Base-by-base conservation (phyloP, 2,797 vertebrate species). In the Poeciliopsis gracilis region DNA sequence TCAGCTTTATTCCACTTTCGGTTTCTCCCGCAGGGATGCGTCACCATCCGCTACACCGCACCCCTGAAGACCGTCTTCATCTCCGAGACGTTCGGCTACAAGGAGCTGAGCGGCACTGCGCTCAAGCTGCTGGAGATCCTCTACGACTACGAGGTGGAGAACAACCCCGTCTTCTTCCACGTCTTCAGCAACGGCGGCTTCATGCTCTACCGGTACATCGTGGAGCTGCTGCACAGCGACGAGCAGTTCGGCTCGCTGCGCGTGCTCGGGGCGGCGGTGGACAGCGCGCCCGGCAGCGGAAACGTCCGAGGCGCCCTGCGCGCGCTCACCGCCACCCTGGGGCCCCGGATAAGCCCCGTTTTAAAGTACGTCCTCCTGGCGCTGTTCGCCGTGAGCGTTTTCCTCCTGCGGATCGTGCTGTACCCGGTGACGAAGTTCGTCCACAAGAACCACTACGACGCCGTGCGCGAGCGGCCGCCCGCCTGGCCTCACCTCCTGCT, bases 171-270 rank as follows among this genome's bases (percentile, higher is more conserved):
- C 76, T 93, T 99, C 83, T 98, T 99, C 84, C 98, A 99, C 0
- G 89, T 98, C 3, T 99, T 99, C 91, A 99, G 98, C 88, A 99
- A 99, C 0, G 98, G 96, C 0, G 98, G 98, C 25, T 96, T 95
- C 94, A 98, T 99, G 98, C 92, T 99, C 5, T 99, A 99, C 93
- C 97, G 98, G 8, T 98, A 99, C 41, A 82, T 99, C 16, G 75
- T 96, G 0, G 97, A 98, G 91, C 94, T 96, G 2, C 83, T 99
- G 76, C 95, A 94, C 76, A 94, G 80, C 3, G 95, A 97, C 20
- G 80, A 78, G 76, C 95, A 95, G 10, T 97, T 98, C 79, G 84
- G 94, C 82, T 95, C 94, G 3, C 89, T 99, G 87, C 89, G 57
- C 6, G 75, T 99, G 30, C 93, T 96, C 0, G 98, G 98, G 69